phyloP scores from a whole-genome alignment of 1,140 invertebrate species.

The Pemphigus obesinymphae region DNA sequence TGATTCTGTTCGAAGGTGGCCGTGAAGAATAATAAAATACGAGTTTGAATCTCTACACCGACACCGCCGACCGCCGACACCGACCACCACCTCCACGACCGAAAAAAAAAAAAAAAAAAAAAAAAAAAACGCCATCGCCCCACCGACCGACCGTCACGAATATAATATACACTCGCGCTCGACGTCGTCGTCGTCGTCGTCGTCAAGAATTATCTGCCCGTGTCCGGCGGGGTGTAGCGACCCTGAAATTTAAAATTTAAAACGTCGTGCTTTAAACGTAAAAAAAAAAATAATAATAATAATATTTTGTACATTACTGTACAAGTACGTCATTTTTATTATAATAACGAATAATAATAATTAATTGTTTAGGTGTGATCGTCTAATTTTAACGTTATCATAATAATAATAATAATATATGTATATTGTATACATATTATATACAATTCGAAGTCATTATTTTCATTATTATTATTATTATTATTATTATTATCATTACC shows the following conservation, averaged over 20 bases:
- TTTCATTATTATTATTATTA: background rate
- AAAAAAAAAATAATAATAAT: too few relatives aligned
- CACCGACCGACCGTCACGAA: too few relatives aligned
- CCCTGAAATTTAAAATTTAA: background rate
- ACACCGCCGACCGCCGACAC: background rate
- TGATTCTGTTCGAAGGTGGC: slow-evolving; percentile 40
- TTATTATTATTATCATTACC: background rate
- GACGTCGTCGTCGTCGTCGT: background rate
- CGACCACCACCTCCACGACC: background rate
- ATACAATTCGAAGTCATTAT: background rate
- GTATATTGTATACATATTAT: background rate
- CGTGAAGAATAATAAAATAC: slow-evolving; percentile 31
- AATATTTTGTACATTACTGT: too few relatives aligned
- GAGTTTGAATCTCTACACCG: slow-evolving; percentile 2
- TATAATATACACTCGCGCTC: background rate
- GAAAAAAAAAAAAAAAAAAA: too few relatives aligned
- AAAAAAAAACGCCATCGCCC: too few relatives aligned
- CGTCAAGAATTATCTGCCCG: too few relatives aligned
- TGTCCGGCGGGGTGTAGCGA: too few relatives aligned
- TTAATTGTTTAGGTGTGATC: background rate
- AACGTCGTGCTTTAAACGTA: background rate
- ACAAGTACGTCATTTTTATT: too few relatives aligned
- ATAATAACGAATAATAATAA: too few relatives aligned
- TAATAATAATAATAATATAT: too few relatives aligned
- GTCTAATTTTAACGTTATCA: background rate